Evolutionary conservation across 2,888 invertebrate species (phyloP).

Genomic region (Calameuta pallipes): DNA sequence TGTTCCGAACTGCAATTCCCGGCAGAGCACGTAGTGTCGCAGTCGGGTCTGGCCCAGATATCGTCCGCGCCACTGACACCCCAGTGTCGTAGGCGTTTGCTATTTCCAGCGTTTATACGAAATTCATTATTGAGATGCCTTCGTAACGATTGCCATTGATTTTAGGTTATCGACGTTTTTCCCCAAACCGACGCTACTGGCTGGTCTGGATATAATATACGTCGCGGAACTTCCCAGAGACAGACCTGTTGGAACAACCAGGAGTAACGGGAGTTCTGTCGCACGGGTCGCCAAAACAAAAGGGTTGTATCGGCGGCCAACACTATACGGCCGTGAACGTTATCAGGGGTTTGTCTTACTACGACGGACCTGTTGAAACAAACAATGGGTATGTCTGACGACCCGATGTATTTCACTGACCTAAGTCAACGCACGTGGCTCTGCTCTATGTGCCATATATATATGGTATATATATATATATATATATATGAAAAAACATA

Average conservation of each 20-base stretch:
- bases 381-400: constrained; percentile 6
- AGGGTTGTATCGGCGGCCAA: background rate
- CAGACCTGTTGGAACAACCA: background rate
- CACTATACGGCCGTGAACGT: background rate
- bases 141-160: background rate
- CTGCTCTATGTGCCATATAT: background rate
- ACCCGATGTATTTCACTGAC: background rate
- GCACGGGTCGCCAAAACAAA: background rate
- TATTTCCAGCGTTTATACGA: background rate
- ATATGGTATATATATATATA: background rate
- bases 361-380: constrained; percentile 29
- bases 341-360: constrained; percentile 23
- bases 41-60: constrained; percentile 59
- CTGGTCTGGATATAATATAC: background rate
- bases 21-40: constrained; percentile 58
- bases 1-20: background rate
- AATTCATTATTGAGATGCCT: background rate
- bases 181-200: background rate
- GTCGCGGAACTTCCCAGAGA: background rate
- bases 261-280: background rate
- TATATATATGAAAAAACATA: background rate
- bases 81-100: background rate
- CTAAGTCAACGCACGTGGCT: background rate
- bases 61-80: constrained; percentile 42
- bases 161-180: background rate